Conservation (phyloP, 2,888 invertebrate species). For the Eupithecia abbreviata region DNA sequence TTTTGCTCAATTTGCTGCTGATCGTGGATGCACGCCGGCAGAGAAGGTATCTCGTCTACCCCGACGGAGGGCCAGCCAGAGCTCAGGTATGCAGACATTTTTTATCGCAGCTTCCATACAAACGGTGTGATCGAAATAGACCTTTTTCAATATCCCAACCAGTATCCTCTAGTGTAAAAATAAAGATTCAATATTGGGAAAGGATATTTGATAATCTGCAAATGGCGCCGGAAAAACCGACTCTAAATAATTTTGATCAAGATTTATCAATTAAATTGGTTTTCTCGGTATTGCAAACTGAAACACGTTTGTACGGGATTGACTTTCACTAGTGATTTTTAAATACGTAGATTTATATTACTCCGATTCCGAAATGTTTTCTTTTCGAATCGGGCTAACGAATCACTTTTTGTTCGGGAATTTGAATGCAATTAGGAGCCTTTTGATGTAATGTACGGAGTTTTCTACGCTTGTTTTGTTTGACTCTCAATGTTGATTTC, state of each 20-base stretch:
- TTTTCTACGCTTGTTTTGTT: slow-evolving; percentile 46
- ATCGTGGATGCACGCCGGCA: slow-evolving; percentile 65
- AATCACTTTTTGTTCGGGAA: slow-evolving; percentile 78
- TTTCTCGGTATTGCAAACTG: not conserved
- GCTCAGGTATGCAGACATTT: slow-evolving; percentile 75
- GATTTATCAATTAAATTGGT: not conserved
- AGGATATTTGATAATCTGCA: not conserved
- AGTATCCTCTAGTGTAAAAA: not conserved
- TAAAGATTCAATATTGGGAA: not conserved
- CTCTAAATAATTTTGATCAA: not conserved
- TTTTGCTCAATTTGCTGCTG: slow-evolving; percentile 65
- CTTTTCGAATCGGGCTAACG: slow-evolving; percentile 76
- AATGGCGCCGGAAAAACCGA: not conserved
- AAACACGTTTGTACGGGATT: slow-evolving; percentile 3
- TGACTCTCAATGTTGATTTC: slow-evolving; percentile 41
- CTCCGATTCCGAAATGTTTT: slow-evolving; percentile 75
- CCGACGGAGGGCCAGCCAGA: slow-evolving; percentile 83
- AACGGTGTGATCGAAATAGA: not conserved
- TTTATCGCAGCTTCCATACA: not conserved
- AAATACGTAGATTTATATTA: slow-evolving; percentile 64
- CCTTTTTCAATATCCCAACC: not conserved
- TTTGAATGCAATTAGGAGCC: slow-evolving; percentile 78
- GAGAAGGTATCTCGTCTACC: slow-evolving; percentile 83
- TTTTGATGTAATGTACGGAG: slow-evolving; percentile 58
- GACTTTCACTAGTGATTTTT: not conserved